Conservation (phyloP, 2,888 invertebrate genomes). For the Charanyca ferruginea region DNA sequence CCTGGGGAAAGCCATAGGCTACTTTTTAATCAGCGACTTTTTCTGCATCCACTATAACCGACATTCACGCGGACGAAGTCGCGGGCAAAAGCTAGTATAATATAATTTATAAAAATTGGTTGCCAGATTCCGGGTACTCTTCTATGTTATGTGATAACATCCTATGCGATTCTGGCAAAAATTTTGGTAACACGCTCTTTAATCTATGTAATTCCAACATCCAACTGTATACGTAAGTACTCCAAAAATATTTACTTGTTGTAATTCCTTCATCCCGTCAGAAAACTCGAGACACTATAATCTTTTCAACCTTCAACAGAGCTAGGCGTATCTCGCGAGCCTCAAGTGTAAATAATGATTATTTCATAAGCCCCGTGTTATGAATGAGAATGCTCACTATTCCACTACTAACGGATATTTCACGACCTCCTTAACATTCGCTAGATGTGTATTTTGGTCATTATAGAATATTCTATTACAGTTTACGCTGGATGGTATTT, state of each 20-base stretch:
- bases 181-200: background rate
- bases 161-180: background rate
- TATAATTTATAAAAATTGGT: too few species aligned
- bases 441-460: conserved; percentile 9
- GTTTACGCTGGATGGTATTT: conserved; percentile 48
- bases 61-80: too few species aligned
- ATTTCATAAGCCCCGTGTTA: conserved; percentile 59
- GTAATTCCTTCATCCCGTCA: background rate
- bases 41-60: too few species aligned
- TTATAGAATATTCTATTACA: conserved; percentile 33
- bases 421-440: conserved; percentile 55
- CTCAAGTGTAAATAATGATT: conserved; percentile 57
- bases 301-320: conserved; percentile 7
- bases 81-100: too few species aligned
- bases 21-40: too few species aligned
- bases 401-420: conserved; percentile 41
- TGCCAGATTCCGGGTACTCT: too few species aligned
- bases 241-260: background rate
- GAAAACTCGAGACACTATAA: conserved; percentile 2
- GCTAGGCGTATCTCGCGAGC: conserved; percentile 17
- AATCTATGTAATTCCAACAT: background rate
- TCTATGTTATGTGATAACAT: too few species aligned
- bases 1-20: too few species aligned
- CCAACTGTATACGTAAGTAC: background rate
- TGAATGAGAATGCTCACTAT: conserved; percentile 56